Evolutionary conservation across 2,113 vertebrate genomes (phyloP), one percentile per base, ranked within the genome.

Genomic region (Nansenia antarctica): DNA sequence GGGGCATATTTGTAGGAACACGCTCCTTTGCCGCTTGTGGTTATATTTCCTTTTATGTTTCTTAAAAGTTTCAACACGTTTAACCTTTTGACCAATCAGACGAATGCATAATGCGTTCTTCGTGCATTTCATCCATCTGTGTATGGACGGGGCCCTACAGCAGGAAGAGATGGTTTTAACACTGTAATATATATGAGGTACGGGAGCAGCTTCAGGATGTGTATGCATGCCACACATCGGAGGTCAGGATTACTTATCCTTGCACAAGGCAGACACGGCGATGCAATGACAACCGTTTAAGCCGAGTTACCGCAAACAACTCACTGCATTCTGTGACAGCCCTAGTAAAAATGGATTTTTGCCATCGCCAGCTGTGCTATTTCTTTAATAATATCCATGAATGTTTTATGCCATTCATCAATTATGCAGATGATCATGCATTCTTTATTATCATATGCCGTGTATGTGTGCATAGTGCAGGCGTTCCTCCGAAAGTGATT

Each of bases 371-470:
- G 58, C 11, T 14, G 15, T 2, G 53, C 58, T 52, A 35, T 69
- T 20, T 52, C 63, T 57, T 65, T 42, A 85, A 79, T 74, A 27
- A 70, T 54, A 30, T 58, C 52, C 57, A 74, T 84, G 45, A 72
- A 80, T 81, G 64, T 61, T 85, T 73, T 35, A 81, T 73, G 20
- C 47, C 42, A 35, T 73, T 85, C 5, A 1, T 58, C 58, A 86
- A 84, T 83, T 79, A 83, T 85, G 70, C n/a, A 83, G 54, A 69
- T 3, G 52, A 42, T 72, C 45, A 77, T 85, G 64, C 81, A 85
- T 85, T 75, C 78, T 82, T 81, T 74, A 81, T 83, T 18, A n/a
- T 27, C 14, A 1, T 8, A 37, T 14, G 31, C 29, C 24, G 18
- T 59, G 57, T 34, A 35, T 34, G 20, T 29, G n/a, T 60, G 22